A percentile compares a stretch with the other conserved stretches of the same genome.
Conservation (phyloP, 2,113 vertebrate species). For the Tachycineta bicolor region DNA sequence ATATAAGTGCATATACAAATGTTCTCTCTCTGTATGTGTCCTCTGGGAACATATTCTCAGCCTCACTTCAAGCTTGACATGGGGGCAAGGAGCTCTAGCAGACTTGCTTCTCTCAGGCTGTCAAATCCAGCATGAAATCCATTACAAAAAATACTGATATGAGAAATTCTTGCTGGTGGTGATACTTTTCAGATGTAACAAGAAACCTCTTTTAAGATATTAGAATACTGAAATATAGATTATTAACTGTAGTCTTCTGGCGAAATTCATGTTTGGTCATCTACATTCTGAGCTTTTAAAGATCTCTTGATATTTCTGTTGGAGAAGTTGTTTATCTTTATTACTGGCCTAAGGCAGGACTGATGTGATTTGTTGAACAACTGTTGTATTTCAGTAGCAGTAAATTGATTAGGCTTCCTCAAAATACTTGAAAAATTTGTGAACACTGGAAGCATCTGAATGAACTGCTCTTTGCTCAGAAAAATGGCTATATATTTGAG, state of each 20-base stretch:
- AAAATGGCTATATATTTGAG: neutral
- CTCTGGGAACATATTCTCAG: neutral
- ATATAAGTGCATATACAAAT: rapidly evolving
- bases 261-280: neutral
- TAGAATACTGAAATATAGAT: neutral
- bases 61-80: neutral
- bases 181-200: neutral
- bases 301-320: neutral
- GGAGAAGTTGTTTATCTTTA: constrained; percentile 21
- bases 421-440: neutral
- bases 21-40: neutral
- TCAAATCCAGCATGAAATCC: neutral
- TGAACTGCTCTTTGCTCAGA: neutral
- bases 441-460: neutral
- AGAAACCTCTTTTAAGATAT: neutral
- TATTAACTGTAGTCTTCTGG: neutral
- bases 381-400: neutral
- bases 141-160: neutral
- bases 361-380: constrained; percentile 11
- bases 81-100: neutral
- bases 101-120: neutral
- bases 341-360: neutral
- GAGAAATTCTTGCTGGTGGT: neutral
- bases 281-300: neutral
- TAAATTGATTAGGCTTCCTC: constrained; percentile 18